phyloP scores from a whole-genome alignment of 2,888 invertebrate species.

The Glomeris marginata region DNA sequence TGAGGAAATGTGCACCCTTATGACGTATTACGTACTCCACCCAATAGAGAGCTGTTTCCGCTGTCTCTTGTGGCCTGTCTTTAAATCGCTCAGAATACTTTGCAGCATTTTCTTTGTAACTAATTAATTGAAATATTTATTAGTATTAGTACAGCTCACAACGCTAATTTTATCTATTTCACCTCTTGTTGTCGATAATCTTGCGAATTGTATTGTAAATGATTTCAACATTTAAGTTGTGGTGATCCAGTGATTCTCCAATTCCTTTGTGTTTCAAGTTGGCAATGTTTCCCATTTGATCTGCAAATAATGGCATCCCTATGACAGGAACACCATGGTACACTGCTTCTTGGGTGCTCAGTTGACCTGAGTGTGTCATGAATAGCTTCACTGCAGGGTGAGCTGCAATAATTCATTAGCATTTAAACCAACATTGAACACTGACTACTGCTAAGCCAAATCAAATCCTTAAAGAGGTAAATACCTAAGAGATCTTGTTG shows the following conservation, averaged over 20 bases:
- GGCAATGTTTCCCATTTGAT: constrained; percentile 11
- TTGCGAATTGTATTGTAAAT: no score
- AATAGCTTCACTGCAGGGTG: constrained; percentile 11
- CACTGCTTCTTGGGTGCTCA: constrained; percentile 8
- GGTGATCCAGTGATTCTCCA: no score
- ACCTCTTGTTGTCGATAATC: no score
- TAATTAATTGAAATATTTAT: not conserved
- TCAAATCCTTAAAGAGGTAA: no score
- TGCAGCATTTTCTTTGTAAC: constrained; percentile 5
- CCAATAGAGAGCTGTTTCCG: constrained; percentile 10
- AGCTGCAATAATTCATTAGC: constrained; percentile 1
- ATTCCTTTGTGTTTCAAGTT: no score
- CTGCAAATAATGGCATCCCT: constrained; percentile 10
- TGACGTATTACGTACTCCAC: constrained; percentile 12
- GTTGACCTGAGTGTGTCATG: constrained; percentile 12
- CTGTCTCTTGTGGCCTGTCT: constrained; percentile 7
- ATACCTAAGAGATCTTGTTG: constrained; percentile 11
- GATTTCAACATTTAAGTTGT: no score
- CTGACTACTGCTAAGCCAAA: no score
- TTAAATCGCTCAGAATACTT: not conserved
- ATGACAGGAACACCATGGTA: constrained; percentile 13
- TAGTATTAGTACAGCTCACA: no score
- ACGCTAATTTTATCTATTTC: no score
- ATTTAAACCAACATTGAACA: not conserved
- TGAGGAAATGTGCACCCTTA: constrained; percentile 7